Conservation (phyloP, 2,888 invertebrate genomes). For the Pilophorus perplexus region DNA sequence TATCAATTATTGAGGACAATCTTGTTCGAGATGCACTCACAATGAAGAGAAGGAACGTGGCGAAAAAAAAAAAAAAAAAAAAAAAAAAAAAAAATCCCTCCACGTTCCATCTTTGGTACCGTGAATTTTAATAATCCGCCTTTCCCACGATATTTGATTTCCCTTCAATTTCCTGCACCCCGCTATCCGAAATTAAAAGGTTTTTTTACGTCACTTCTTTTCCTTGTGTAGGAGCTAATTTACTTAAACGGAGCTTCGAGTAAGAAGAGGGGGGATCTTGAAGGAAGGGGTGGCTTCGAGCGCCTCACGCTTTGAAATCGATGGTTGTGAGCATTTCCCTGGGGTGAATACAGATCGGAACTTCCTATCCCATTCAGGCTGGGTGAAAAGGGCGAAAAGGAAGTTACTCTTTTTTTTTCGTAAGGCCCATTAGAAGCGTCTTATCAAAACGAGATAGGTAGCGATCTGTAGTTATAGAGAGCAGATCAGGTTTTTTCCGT, state of each 20-base stretch:
- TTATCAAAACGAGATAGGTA: too few relatives aligned
- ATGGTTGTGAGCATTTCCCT: constrained; percentile 33
- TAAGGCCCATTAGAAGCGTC: too few relatives aligned
- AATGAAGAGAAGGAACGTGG: background rate
- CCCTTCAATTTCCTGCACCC: constrained; percentile 35
- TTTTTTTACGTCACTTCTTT: constrained; percentile 17
- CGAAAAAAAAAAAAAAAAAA: too few relatives aligned
- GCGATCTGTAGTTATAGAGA: too few relatives aligned
- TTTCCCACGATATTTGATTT: constrained; percentile 38
- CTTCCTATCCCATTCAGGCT: too few relatives aligned
- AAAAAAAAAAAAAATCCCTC: constrained; percentile 19
- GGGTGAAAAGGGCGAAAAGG: too few relatives aligned
- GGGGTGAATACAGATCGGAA: constrained; percentile 34
- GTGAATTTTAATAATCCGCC: constrained; percentile 34
- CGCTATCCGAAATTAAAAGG: constrained; percentile 33
- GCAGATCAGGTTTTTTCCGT: too few relatives aligned
- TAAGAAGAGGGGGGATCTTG: background rate
- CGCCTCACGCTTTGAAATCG: constrained; percentile 12
- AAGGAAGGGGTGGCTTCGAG: constrained; percentile 4
- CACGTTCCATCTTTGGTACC: background rate
- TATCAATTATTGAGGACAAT: constrained; percentile 38
- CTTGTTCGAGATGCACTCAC: constrained; percentile 1
- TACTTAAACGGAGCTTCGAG: constrained; percentile 25
- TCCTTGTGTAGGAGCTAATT: constrained; percentile 31
- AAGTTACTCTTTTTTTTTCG: too few relatives aligned